Evolutionary conservation across 2,888 invertebrate genomes (phyloP), one percentile per base, ranked within the genome.

Genomic region (Hermaeophaga mercurialis): DNA sequence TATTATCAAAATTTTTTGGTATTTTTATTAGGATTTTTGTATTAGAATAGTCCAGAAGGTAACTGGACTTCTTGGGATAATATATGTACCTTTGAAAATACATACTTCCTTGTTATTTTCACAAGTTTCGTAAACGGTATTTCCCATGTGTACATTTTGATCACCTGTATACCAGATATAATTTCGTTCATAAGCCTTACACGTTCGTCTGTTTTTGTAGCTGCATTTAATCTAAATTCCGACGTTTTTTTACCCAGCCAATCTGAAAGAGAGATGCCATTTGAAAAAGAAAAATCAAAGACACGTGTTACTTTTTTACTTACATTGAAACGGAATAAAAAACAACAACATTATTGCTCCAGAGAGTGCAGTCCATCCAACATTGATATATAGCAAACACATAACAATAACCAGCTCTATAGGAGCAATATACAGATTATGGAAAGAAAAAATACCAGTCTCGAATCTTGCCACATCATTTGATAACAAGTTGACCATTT

Each of bases 131-230:
- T 84, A 72, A 96, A 95, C 0, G 94, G 90, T 67, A 85, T 85
- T 73, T 96, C 96, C 90, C 96, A 96, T 0, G 94, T 91, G 71
- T 94, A 96, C 94, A 96, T 95, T 80, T 96, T 96, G 65, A 96
- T 91, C 0, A 95, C 92, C 78, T 93, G 85, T 72, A 93, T 90
- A 1, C 94, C 95, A 69, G 86, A 85, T 36, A 96, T 86, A 24
- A 93, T 88, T 79, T 94, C 96, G 72, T 90, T 93, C 92, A 96
- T 95, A 0, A 95, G 75, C 11, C 90, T 81, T 1, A 96, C 88
- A 5, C 96, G 79, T 65, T 91, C 83, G 76, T 96, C 96, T 0
- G 94, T 94, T 49, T 87, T 82, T 24, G 85, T 75, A 0, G 94
- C 91, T 0, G 91, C 90, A 70, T 87, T 85, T 62, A 91, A 73